phyloP scores from a whole-genome alignment of 2,888 invertebrate species.

The Cetonia aurata region DNA sequence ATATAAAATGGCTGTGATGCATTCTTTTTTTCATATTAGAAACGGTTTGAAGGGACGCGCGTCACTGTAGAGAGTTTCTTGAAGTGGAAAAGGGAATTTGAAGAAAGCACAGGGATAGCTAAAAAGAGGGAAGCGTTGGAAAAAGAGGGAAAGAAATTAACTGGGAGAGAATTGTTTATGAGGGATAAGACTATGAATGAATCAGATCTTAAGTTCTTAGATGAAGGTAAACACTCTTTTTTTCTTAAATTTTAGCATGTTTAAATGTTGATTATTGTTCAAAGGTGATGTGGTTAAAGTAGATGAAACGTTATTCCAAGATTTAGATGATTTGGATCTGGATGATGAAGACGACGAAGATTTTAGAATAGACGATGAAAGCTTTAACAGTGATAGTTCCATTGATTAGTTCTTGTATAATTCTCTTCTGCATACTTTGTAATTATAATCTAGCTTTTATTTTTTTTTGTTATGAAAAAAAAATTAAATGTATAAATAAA shows the following conservation, averaged over 20 bases:
- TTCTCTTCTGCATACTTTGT: background rate
- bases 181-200: slow-evolving; percentile 93
- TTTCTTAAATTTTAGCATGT: background rate
- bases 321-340: slow-evolving; percentile 85
- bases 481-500: too few species aligned
- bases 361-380: slow-evolving; percentile 41
- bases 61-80: slow-evolving; percentile 97
- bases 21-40: slow-evolving; percentile 68
- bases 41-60: slow-evolving; percentile 94
- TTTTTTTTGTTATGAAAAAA: slow-evolving; percentile 12
- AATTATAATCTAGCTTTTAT: slow-evolving; percentile 2
- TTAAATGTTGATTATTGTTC: slow-evolving; percentile 53
- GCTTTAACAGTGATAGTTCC: slow-evolving; percentile 37
- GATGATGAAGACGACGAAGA: slow-evolving; percentile 67
- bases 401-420: slow-evolving; percentile 10
- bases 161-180: slow-evolving; percentile 94
- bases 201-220: slow-evolving; percentile 95
- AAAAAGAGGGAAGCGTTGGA: slow-evolving; percentile 79
- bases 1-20: background rate
- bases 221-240: slow-evolving; percentile 75
- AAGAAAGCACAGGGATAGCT: slow-evolving; percentile 85
- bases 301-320: slow-evolving; percentile 93
- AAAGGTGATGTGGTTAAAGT: slow-evolving; percentile 87
- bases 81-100: slow-evolving; percentile 94
- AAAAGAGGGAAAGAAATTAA: slow-evolving; percentile 84